Conservation (phyloP, 2,113 vertebrate genomes). For the Alligator mississippiensis region DNA sequence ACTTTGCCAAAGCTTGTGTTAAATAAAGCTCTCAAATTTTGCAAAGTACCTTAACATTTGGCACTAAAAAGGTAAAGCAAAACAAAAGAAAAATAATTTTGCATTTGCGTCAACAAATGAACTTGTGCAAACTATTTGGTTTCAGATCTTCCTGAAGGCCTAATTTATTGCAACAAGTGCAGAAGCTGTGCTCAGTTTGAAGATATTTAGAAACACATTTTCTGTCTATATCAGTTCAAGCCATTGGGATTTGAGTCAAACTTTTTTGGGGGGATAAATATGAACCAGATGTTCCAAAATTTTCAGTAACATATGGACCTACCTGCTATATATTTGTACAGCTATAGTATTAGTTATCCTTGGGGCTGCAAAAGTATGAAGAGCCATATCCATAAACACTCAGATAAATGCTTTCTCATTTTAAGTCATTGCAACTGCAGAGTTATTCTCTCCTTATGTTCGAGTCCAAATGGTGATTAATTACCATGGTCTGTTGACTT, state of each 20-base stretch:
- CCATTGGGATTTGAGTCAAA: slow-evolving; percentile 24
- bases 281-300: slow-evolving; percentile 45
- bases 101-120: neutral
- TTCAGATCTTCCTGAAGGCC: slow-evolving; percentile 33
- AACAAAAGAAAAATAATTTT: slow-evolving; percentile 11
- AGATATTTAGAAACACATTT: slow-evolving; percentile 41
- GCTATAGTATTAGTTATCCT: rapidly evolving
- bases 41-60: neutral
- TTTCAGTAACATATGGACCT: neutral
- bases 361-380: neutral
- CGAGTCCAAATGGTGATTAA: neutral
- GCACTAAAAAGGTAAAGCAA: neutral
- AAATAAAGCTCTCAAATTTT: slow-evolving; percentile 19
- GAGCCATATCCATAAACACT: rapidly evolving
- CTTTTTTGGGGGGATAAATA: slow-evolving; percentile 12
- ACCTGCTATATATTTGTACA: neutral
- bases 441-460: neutral
- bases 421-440: neutral
- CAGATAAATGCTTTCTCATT: neutral
- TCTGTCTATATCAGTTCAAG: neutral
- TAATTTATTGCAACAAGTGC: slow-evolving; percentile 46
- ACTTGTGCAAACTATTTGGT: slow-evolving; percentile 23
- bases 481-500: neutral
- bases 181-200: slow-evolving; percentile 27
- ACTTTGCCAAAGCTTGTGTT: neutral